Percentiles rank a stretch among this genome's conserved stretches.
Conservation (phyloP, 2,797 vertebrate species). For the Phoxinus dragarum region DNA sequence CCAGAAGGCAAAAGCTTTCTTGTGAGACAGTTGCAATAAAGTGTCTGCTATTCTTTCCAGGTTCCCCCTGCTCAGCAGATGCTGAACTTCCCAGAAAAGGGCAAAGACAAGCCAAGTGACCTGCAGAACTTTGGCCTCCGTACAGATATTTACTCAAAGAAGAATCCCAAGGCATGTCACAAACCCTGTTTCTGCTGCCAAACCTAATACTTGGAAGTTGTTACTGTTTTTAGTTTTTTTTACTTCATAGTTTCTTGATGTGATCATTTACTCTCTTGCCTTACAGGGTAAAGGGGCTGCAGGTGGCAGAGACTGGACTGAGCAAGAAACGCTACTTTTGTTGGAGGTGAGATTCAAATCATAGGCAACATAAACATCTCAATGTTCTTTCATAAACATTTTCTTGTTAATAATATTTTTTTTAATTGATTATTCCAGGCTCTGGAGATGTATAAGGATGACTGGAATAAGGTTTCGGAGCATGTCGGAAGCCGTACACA, state of each 20-base stretch:
- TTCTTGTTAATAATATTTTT: not conserved
- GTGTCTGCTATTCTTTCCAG: conserved; percentile 67
- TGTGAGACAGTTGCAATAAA: not conserved
- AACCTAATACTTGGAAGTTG: not conserved
- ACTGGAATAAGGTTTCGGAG: conserved; percentile 99
- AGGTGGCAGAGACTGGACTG: conserved; percentile 93
- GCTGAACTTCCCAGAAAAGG: conserved; percentile 91
- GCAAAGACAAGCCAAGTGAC: conserved; percentile 92
- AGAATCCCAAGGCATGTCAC: conserved; percentile 82
- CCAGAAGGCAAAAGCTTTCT: not conserved
- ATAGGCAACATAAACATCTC: not conserved
- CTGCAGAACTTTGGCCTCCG: conserved; percentile 96
- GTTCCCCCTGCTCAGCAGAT: conserved; percentile 92
- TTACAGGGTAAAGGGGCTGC: conserved; percentile 85
- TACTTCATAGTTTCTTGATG: not conserved
- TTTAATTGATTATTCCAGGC: conserved; percentile 76
- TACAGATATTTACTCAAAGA: conserved; percentile 93
- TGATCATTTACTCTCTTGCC: not conserved
- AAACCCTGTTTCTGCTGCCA: not conserved
- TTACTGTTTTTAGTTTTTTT: not conserved
- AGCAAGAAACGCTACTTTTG: conserved; percentile 94
- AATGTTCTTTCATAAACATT: not conserved
- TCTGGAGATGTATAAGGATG: conserved; percentile 97
- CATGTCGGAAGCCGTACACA: conserved; percentile 95
- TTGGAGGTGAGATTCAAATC: conserved; percentile 82